Conservation (phyloP, 1,140 invertebrate genomes). For the Zaprionus ghesquierei region DNA sequence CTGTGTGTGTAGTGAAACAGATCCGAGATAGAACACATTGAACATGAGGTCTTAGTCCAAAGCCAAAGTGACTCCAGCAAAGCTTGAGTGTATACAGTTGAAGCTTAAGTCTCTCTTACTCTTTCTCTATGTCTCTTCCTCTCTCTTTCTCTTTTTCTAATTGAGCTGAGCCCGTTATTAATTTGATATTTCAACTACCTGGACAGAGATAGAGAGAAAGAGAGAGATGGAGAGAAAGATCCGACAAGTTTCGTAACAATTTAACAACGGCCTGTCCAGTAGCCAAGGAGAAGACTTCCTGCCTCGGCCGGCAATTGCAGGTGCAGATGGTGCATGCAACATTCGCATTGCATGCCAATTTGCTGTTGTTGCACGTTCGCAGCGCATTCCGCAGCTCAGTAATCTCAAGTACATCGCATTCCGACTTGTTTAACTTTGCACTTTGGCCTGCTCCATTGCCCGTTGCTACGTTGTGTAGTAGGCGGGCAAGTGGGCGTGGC, state of each 20-base stretch:
- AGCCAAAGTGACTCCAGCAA: too few species aligned
- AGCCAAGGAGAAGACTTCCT: background rate
- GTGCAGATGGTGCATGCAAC: conserved; percentile 5
- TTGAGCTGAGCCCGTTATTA: background rate
- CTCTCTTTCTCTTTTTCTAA: background rate
- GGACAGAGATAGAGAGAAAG: too few species aligned
- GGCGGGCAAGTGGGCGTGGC: background rate
- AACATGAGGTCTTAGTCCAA: too few species aligned
- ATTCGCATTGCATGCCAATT: conserved; percentile 24
- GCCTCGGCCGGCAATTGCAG: too few species aligned
- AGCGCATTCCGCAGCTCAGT: conserved; percentile 42
- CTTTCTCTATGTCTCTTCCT: background rate
- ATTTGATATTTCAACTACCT: background rate
- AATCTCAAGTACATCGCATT: conserved; percentile 47
- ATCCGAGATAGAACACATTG: too few species aligned
- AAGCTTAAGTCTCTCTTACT: background rate
- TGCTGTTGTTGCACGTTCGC: conserved; percentile 30
- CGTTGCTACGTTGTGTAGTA: background rate
- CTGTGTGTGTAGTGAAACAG: background rate
- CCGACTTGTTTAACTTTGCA: conserved; percentile 45
- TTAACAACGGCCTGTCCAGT: conserved; percentile 7
- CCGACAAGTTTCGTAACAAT: conserved; percentile 18
- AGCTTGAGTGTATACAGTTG: too few species aligned
- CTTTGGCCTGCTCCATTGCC: conserved; percentile 18
- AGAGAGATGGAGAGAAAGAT: background rate